Evolutionary conservation across 2,113 vertebrate species (phyloP).

Genomic region (Prolemur simus): DNA sequence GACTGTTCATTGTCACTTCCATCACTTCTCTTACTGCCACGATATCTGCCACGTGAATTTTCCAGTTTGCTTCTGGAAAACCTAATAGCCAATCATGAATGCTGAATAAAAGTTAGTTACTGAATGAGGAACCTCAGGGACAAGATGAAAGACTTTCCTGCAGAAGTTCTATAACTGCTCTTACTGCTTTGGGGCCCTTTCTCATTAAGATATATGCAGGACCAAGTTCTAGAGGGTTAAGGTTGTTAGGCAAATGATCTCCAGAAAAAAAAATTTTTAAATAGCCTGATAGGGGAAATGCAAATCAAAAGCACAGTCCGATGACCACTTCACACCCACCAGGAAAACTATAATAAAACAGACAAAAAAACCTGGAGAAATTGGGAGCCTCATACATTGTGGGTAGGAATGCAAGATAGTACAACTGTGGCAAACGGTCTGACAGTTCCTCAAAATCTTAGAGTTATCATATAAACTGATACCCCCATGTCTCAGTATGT

Average conservation of each 20-base stretch:
- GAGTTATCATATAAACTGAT: neutral
- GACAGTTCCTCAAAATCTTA: neutral
- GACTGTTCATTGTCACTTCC: neutral
- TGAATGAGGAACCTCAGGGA: neutral
- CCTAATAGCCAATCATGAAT: neutral
- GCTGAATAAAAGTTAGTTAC: slow-evolving; percentile 26
- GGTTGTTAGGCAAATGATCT: neutral
- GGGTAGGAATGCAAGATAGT: neutral
- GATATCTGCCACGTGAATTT: neutral
- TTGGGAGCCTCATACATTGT: neutral
- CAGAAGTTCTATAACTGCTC: neutral
- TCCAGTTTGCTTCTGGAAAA: slow-evolving; percentile 9
- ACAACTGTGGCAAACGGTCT: neutral
- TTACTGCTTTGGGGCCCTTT: neutral
- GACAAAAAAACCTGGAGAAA: neutral
- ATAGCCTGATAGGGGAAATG: neutral
- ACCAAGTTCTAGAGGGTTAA: neutral
- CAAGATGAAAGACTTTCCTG: neutral
- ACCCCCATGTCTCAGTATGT: neutral
- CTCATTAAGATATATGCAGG: neutral
- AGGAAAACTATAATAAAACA: neutral
- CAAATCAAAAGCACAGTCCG: neutral
- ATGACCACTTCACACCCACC: neutral
- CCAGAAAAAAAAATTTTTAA: neutral
- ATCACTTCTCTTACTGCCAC: slow-evolving; percentile 3